phyloP scores from a whole-genome alignment of 2,888 invertebrate genomes.

The Alloscopus bannaensis region DNA sequence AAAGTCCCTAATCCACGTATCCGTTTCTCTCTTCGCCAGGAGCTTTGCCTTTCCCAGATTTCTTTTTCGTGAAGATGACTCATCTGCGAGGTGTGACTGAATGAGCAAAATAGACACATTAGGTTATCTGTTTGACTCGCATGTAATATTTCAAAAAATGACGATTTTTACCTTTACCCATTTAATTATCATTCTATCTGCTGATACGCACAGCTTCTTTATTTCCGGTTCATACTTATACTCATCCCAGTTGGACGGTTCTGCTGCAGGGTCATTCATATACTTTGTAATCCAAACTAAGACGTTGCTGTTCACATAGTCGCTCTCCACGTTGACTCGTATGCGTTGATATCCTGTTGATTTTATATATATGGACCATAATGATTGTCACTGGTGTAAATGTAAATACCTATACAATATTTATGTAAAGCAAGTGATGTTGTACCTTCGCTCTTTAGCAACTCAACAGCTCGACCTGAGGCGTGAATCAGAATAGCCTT shows the following conservation, averaged over 20 bases:
- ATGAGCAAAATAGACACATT: conserved; percentile 17
- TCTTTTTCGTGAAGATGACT: conserved; percentile 15
- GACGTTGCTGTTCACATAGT: conserved; percentile 56
- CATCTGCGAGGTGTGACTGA: conserved; percentile 32
- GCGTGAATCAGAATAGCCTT: conserved; percentile 55
- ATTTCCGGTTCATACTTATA: conserved; percentile 61
- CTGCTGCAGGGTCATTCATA: conserved; percentile 21
- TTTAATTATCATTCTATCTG: conserved; percentile 58
- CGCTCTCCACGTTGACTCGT: conserved; percentile 46
- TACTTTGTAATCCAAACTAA: conserved; percentile 52
- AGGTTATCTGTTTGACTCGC: not conserved
- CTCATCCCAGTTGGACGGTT: conserved; percentile 61
- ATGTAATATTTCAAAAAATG: not conserved
- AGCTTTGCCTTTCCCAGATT: conserved; percentile 34
- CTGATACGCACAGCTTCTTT: conserved; percentile 30
- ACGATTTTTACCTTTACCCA: conserved; percentile 48
- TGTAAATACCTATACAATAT: no score
- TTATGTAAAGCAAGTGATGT: no score
- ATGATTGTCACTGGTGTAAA: not conserved
- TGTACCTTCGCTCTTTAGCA: conserved; percentile 56
- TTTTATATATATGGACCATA: not conserved
- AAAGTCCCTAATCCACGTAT: conserved; percentile 23
- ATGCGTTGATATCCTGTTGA: conserved; percentile 41
- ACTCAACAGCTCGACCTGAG: conserved; percentile 31
- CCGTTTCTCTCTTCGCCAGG: conserved; percentile 34